phyloP scores from a whole-genome alignment of 2,113 vertebrate species.

The Mus pahari region DNA sequence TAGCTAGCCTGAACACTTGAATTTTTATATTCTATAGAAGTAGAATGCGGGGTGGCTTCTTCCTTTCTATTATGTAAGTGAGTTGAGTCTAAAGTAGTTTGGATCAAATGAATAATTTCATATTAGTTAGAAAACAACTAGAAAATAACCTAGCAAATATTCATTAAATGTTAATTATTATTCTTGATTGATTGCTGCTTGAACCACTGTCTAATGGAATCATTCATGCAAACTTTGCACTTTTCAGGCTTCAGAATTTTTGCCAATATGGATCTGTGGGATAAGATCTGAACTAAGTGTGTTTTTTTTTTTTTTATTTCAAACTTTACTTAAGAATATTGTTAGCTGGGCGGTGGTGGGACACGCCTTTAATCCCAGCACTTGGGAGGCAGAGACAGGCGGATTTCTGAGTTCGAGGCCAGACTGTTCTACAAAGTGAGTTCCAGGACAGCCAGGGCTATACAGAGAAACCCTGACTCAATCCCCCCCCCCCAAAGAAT shows the following conservation, averaged over 20 bases:
- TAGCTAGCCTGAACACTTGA: slow-evolving; percentile 35
- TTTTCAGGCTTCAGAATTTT: slow-evolving; percentile 4
- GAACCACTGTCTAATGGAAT: background rate
- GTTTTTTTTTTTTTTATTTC: background rate
- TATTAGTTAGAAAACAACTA: background rate
- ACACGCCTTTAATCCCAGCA: too few species aligned
- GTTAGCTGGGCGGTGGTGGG: too few species aligned
- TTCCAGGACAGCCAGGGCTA: too few species aligned
- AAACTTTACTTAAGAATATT: background rate
- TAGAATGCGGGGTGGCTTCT: background rate
- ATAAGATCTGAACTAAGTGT: background rate
- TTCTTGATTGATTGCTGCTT: slow-evolving; percentile 6
- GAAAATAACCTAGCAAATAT: background rate
- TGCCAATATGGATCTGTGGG: background rate
- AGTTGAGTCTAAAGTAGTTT: slow-evolving; percentile 17
- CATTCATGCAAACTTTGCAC: background rate
- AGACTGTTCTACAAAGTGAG: too few species aligned
- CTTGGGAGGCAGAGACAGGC: too few species aligned
- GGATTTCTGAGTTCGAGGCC: too few species aligned
- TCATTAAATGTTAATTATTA: background rate
- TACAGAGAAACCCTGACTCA: too few species aligned
- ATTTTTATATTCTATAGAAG: slow-evolving; percentile 45
- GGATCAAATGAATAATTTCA: background rate
- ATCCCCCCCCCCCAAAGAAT: too few species aligned
- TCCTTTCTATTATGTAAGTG: background rate